phyloP scores from a whole-genome alignment of 2,888 invertebrate species.

The Drosophila paracracens region DNA sequence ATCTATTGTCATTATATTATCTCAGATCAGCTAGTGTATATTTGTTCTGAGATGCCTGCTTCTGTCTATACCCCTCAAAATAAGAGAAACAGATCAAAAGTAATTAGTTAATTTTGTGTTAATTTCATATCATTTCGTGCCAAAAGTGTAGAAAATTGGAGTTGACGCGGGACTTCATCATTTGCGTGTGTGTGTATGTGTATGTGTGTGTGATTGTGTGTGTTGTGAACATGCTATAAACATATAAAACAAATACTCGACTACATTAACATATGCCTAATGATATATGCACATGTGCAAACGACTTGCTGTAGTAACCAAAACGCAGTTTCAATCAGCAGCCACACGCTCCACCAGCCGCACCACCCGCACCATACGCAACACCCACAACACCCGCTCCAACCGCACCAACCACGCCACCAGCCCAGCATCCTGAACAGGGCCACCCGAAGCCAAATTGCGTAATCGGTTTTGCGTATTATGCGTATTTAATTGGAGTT shows the following conservation, averaged over 20 bases:
- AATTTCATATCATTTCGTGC: constrained; percentile 30
- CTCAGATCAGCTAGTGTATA: not conserved
- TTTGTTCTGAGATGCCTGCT: not conserved
- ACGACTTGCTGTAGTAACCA: constrained; percentile 14
- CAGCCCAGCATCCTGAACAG: not conserved
- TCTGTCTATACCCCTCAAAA: not conserved
- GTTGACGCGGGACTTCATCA: constrained; percentile 2
- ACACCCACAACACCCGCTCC: not conserved
- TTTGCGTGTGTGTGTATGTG: not conserved
- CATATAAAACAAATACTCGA: not conserved
- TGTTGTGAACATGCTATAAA: constrained; percentile 3
- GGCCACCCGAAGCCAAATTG: constrained; percentile 30
- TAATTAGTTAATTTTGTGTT: constrained; percentile 42
- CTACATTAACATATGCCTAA: constrained; percentile 10
- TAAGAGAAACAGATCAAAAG: constrained; percentile 5
- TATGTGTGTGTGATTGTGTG: not conserved
- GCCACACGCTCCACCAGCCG: not conserved
- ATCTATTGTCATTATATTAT: not conserved
- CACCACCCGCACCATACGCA: not conserved
- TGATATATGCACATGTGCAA: constrained; percentile 2
- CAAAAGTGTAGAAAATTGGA: constrained; percentile 20
- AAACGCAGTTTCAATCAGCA: constrained; percentile 1
- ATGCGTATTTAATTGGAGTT: constrained; percentile 64
- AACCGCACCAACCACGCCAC: not conserved
- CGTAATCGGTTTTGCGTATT: constrained; percentile 48